A percentile compares a stretch with the other conserved stretches of the same genome.
Conservation (phyloP, 2,113 vertebrate species). For the Falco punctatus region DNA sequence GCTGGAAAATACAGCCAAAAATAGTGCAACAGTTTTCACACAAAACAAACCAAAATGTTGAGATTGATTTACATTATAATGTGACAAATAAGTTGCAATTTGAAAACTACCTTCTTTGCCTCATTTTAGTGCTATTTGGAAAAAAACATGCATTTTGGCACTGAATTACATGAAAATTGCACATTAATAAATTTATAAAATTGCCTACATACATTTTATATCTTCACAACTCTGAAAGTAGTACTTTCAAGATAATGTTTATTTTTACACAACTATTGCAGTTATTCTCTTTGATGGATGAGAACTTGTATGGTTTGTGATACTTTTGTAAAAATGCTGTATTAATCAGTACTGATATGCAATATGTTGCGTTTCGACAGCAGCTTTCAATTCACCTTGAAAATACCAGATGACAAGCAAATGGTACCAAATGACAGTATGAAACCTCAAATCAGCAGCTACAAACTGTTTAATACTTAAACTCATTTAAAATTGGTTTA, state of each 20-base stretch:
- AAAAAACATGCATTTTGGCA: constrained; percentile 81
- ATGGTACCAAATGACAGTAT: background rate
- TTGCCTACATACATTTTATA: background rate
- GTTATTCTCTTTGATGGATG: background rate
- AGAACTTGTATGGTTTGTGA: background rate
- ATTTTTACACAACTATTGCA: background rate
- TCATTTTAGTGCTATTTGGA: constrained; percentile 74
- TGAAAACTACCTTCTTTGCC: constrained; percentile 63
- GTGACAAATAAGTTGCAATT: constrained; percentile 51
- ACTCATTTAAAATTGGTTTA: background rate
- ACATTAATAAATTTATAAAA: constrained; percentile 53
- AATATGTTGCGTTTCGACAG: background rate
- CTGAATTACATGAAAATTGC: constrained; percentile 51
- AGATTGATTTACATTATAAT: constrained; percentile 60
- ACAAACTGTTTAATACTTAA: background rate
- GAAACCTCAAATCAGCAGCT: background rate
- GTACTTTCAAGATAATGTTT: constrained; percentile 1
- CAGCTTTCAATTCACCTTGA: background rate
- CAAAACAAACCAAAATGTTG: constrained; percentile 65
- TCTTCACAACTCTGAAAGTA: constrained; percentile 15
- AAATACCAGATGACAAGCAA: background rate
- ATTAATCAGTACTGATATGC: background rate
- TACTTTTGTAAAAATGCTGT: background rate
- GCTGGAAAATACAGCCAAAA: constrained; percentile 62
- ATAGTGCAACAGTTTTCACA: constrained; percentile 73